phyloP scores from a whole-genome alignment of 2,113 vertebrate genomes.

The Riparia riparia region DNA sequence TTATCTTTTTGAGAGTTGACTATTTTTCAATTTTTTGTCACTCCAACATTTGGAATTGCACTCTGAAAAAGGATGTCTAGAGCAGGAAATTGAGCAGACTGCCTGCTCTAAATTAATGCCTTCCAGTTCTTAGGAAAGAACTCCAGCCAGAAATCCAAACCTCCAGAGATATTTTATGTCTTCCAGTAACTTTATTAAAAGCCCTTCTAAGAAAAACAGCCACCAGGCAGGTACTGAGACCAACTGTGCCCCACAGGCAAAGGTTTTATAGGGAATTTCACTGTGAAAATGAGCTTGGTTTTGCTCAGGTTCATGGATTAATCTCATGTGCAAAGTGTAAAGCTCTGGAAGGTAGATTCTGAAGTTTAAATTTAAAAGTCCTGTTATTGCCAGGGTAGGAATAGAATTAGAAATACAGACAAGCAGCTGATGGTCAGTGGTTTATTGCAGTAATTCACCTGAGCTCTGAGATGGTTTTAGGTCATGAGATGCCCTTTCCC shows the following conservation, averaged over 20 bases:
- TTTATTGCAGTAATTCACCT: neutral
- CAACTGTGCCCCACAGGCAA: neutral
- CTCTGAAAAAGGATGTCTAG: neutral
- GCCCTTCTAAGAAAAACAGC: neutral
- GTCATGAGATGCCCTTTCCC: accelerated
- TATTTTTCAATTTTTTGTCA: neutral
- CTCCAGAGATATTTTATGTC: neutral
- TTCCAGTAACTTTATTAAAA: neutral
- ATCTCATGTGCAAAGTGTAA: neutral
- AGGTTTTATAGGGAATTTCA: neutral
- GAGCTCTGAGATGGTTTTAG: neutral
- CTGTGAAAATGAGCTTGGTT: neutral
- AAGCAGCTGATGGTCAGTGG: neutral
- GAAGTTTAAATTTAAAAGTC: neutral
- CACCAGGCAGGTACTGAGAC: neutral
- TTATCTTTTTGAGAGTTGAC: neutral
- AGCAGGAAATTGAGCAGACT: neutral
- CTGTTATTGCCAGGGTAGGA: neutral
- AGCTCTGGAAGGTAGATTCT: neutral
- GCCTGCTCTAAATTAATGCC: neutral
- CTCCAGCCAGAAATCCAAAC: neutral
- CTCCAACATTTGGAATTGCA: neutral
- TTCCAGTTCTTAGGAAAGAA: neutral
- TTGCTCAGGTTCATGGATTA: neutral
- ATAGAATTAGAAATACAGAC: neutral